These are phyloP conservation scores for Drosophila birchii DNA, from an alignment of 2,888 invertebrate species.

Conservation along the genomic window DNA sequence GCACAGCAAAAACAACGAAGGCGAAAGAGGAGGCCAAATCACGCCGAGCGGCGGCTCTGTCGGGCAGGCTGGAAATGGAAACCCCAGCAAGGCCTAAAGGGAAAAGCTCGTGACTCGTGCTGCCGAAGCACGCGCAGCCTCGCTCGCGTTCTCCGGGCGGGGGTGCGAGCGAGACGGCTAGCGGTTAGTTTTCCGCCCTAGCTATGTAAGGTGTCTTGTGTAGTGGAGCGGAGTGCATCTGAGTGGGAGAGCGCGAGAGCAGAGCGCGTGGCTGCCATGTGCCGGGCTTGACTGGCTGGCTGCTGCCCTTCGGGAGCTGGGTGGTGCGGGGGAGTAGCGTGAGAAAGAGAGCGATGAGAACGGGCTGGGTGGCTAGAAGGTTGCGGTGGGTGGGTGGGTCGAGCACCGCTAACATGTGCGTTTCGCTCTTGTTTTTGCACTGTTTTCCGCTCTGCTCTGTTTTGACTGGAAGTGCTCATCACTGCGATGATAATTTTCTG, in stretches of 20 bases:
- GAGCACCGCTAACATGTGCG: slow-evolving; percentile 70
- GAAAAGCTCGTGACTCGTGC: slow-evolving; percentile 54
- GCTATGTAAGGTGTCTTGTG: slow-evolving; percentile 74
- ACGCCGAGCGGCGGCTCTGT: slow-evolving; percentile 70
- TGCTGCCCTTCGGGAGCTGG: slow-evolving; percentile 31
- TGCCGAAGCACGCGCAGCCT: slow-evolving; percentile 44
- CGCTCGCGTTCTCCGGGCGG: slow-evolving; percentile 53
- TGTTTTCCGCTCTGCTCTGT: slow-evolving; percentile 57
- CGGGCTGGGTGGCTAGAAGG: slow-evolving; percentile 39
- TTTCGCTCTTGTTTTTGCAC: slow-evolving; percentile 33
- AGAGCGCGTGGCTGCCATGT: slow-evolving; percentile 66
- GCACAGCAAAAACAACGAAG: slow-evolving; percentile 51
- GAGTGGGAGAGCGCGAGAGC: slow-evolving; percentile 77
- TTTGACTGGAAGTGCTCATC: slow-evolving; percentile 69
- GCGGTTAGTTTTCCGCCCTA: slow-evolving; percentile 69
- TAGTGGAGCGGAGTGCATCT: slow-evolving; percentile 74
- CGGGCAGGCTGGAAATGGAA: slow-evolving; percentile 69
- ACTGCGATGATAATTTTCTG: slow-evolving; percentile 36
- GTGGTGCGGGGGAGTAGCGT: slow-evolving; percentile 8
- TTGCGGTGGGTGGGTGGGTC: slow-evolving; percentile 26
- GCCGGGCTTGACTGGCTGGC: slow-evolving; percentile 65
- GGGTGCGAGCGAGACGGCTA: slow-evolving; percentile 66
- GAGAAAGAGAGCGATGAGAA: slow-evolving; percentile 11
- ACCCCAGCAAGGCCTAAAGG: slow-evolving; percentile 75
- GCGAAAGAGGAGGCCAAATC: slow-evolving; percentile 51